Conservation (phyloP, 1,140 invertebrate species). For the Penaeus vannamei region DNA sequence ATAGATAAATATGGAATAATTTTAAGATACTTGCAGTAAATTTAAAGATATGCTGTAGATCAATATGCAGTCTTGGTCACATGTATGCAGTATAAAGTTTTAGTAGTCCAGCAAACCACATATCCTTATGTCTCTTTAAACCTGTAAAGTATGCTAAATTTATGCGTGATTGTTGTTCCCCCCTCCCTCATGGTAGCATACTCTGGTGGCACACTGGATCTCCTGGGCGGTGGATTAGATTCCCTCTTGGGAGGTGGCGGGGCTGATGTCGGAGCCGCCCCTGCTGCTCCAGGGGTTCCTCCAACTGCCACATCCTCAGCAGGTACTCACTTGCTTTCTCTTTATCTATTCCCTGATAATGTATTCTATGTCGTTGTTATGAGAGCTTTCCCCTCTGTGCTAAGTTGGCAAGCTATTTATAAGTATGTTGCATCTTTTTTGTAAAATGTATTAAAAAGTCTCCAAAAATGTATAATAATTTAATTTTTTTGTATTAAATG, state of each 20-base stretch:
- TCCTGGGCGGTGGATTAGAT: conserved; percentile 75
- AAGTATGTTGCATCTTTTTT: no score
- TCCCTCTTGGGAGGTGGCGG: conserved; percentile 71
- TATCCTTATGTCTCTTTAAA: background rate
- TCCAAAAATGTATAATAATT: no score
- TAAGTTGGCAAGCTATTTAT: no score
- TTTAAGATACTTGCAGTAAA: no score
- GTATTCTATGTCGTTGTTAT: background rate
- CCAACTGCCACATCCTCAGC: conserved; percentile 63
- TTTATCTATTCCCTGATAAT: background rate
- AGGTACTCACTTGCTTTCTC: conserved; percentile 71
- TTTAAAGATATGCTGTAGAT: no score
- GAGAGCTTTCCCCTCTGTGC: no score
- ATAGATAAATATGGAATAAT: no score
- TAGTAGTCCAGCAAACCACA: background rate
- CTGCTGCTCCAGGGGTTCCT: conserved; percentile 64
- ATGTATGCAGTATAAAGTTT: no score
- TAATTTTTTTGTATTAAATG: no score
- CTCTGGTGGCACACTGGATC: conserved; percentile 71
- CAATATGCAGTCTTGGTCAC: no score
- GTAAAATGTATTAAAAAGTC: no score
- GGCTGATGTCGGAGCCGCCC: conserved; percentile 57
- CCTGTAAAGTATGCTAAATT: background rate
- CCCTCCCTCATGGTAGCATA: conserved; percentile 42
- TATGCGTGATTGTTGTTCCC: background rate